Percentiles rank a stretch among this genome's conserved stretches.
phyloP scores from a whole-genome alignment of 2,113 vertebrate genomes.

The Lagopus leucura region DNA sequence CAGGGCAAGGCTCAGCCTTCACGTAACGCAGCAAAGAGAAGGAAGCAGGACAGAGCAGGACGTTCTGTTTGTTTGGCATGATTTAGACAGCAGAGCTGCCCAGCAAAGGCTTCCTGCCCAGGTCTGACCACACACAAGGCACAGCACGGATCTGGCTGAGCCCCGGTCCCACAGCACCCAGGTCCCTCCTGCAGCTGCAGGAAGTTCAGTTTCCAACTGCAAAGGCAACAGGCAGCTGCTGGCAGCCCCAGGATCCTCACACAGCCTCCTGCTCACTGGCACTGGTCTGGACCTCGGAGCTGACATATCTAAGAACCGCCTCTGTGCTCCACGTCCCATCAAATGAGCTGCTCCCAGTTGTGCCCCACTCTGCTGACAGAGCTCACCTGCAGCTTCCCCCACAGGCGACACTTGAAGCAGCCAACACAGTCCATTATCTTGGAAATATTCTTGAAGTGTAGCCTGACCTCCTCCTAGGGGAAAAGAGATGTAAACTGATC shows the following conservation, averaged over 20 bases:
- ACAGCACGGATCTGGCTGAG: accelerated
- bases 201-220: neutral
- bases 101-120: neutral
- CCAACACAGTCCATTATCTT: conserved; percentile 96
- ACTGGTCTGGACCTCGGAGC: accelerated
- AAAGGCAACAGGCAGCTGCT: neutral
- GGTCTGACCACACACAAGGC: neutral
- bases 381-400: conserved; percentile 93
- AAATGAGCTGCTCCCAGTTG: neutral
- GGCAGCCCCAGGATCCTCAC: neutral
- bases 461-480: conserved; percentile 87
- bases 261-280: neutral
- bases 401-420: conserved; percentile 94
- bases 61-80: accelerated
- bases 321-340: accelerated
- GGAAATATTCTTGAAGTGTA: conserved; percentile 93
- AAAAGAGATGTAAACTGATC: neutral
- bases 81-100: neutral
- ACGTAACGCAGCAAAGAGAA: neutral
- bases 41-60: neutral
- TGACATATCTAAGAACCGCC: accelerated
- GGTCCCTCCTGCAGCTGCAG: neutral
- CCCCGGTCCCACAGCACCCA: neutral
- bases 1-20: neutral
- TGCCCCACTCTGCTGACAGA: neutral